These are phyloP conservation scores for Drosophila borealis DNA, from an alignment of 2,888 invertebrate genomes.

Conservation along the genomic window DNA sequence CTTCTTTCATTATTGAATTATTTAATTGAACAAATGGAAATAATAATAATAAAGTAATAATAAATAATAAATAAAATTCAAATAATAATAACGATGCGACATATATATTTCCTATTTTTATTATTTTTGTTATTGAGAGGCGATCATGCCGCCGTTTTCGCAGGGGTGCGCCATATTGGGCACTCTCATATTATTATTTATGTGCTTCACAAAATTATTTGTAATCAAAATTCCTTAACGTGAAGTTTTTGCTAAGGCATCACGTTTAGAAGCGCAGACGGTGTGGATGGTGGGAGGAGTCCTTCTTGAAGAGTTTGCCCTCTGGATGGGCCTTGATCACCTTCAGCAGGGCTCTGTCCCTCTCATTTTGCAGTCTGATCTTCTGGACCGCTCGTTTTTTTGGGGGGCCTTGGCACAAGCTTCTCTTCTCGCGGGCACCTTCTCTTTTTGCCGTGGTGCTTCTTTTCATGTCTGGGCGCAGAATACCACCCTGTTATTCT, in stretches of 20 bases:
- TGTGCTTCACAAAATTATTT: conserved; percentile 49
- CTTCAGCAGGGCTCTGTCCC: conserved; percentile 92
- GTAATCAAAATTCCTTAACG: conserved; percentile 75
- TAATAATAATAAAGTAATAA: no score
- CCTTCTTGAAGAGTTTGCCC: conserved; percentile 94
- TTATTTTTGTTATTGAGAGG: not conserved
- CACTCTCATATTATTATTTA: not conserved
- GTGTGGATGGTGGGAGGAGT: conserved; percentile 98
- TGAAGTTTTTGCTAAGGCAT: conserved; percentile 44
- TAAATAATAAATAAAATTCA: no score
- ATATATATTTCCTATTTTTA: no score
- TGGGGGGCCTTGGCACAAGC: no score
- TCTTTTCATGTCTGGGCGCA: no score
- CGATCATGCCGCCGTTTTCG: not conserved
- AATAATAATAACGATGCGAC: no score
- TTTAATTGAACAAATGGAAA: no score
- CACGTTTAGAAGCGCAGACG: conserved; percentile 94
- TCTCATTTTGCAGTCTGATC: conserved; percentile 88
- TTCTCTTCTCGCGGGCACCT: no score
- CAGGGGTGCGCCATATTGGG: not conserved
- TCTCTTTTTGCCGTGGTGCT: no score
- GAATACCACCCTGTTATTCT: no score
- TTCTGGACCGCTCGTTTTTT: no score
- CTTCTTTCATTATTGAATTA: no score
- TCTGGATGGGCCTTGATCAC: conserved; percentile 94